phyloP scores from a whole-genome alignment of 2,113 vertebrate species.

The Capreolus pygargus region DNA sequence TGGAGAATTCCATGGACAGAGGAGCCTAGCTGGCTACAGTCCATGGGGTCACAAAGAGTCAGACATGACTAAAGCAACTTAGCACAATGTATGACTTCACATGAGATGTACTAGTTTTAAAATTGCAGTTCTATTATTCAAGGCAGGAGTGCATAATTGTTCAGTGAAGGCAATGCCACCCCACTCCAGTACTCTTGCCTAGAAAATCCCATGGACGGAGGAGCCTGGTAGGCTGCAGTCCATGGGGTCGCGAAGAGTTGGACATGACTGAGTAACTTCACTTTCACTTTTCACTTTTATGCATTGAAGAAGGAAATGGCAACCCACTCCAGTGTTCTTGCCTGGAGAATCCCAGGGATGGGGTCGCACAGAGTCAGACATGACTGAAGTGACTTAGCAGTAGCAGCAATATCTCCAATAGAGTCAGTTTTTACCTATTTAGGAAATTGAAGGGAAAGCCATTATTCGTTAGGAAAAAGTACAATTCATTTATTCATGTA shows the following conservation, averaged over 20 bases:
- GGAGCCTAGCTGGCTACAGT: background rate
- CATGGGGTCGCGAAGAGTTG: too few species aligned
- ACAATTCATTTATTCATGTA: background rate
- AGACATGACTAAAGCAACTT: background rate
- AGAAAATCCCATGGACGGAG: too few species aligned
- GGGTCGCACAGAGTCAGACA: too few species aligned
- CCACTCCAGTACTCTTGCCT: too few species aligned
- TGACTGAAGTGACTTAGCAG: too few species aligned
- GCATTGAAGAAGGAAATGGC: too few species aligned
- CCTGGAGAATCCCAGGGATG: too few species aligned
- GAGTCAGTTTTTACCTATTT: background rate
- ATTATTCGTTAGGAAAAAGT: background rate
- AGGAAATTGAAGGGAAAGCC: background rate
- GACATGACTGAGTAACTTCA: too few species aligned
- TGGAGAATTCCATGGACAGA: background rate
- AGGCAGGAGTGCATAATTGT: constrained; percentile 19
- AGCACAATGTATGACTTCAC: background rate
- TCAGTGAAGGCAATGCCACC: too few species aligned
- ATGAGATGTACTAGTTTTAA: constrained; percentile 23
- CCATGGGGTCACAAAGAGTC: background rate
- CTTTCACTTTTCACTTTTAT: too few species aligned
- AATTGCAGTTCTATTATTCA: constrained; percentile 7
- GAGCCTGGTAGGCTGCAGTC: too few species aligned
- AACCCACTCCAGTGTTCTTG: too few species aligned
- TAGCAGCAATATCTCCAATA: background rate